Base-by-base conservation (phyloP, 2,888 invertebrate genomes). In the Acanthoscelides obtectus region DNA sequence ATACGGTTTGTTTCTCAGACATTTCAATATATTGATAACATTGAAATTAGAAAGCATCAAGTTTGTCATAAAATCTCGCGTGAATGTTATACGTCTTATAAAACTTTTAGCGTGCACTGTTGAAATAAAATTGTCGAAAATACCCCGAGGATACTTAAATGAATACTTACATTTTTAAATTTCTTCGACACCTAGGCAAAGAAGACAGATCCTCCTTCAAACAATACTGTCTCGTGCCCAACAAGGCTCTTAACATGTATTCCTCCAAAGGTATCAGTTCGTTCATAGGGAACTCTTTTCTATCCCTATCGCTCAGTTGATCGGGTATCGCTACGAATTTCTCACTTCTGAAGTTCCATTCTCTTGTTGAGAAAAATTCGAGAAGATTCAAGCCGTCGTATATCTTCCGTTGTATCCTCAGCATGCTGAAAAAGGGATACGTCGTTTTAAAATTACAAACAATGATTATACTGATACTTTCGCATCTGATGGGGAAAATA, bases 301-400 rank as follows among this genome's bases (percentile, higher is more conserved):
- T 86, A 79, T 93, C 94, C 17, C 81, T 84, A 0, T 87, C 84
- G 73, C 87, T 88, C 80, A 94, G 84, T 8, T 88, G 84, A 45
- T 79, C 71, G 0, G 86, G 86, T n/a, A 94, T 83, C 0, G 85
- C 85, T 27, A 91, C 83, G 77, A 93, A 90, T 78, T 92, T 92
- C 64, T 90, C 87, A 67, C 93, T 94, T 73, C 90, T 89, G 81
- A 96, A 96, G 78, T 88, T 87, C 97, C 97, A 98, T 78, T 94
- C 90, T 25, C 95, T 90, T 12, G 93, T 94, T 0, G 97, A 96
- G 85, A 98, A 98, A 84, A 95, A 97, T 82, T 96, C 93, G 22
- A 98, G 86, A 0, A 96, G 91, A 78, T 93, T 91, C 25, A 95
- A 86, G 0, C 95, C 95, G 72, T 92, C 88, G 25, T 92, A 88